phyloP scores from a whole-genome alignment of 2,113 vertebrate species.

The Grantiella picta region DNA sequence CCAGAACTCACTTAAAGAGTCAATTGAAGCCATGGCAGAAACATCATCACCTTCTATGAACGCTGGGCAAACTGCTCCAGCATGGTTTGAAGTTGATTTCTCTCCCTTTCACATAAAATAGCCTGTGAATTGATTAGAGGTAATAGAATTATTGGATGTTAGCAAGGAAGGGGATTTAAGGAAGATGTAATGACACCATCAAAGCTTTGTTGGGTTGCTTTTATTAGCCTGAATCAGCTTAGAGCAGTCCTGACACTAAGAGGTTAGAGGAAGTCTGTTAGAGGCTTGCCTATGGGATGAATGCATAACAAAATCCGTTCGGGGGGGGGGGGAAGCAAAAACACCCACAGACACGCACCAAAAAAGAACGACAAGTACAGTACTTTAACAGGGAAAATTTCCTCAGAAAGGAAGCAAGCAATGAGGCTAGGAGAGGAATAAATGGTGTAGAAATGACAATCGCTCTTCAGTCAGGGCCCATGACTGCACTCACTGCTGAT shows the following conservation, averaged over 20 bases:
- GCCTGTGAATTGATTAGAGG: constrained; percentile 54
- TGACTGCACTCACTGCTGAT: constrained; percentile 85
- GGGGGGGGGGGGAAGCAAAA: neutral
- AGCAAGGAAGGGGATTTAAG: constrained; percentile 60
- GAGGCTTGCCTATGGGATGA: constrained; percentile 68
- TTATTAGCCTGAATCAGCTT: constrained; percentile 65
- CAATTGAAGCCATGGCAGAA: constrained; percentile 31
- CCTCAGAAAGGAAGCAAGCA: constrained; percentile 73
- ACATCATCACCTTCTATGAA: neutral
- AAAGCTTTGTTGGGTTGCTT: constrained; percentile 72
- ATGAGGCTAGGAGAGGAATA: constrained; percentile 82
- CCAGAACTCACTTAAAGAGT: constrained; percentile 10
- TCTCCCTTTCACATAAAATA: constrained; percentile 54
- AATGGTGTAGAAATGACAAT: constrained; percentile 92
- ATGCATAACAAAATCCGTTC: constrained; percentile 60
- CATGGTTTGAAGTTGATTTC: neutral
- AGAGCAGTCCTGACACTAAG: constrained; percentile 58
- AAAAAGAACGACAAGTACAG: constrained; percentile 64
- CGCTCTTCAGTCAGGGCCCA: constrained; percentile 84
- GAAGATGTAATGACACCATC: constrained; percentile 65
- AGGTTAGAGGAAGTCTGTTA: constrained; percentile 67
- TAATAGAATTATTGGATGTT: constrained; percentile 55
- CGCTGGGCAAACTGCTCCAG: neutral
- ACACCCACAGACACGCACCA: neutral
- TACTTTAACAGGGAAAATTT: constrained; percentile 73